These are phyloP conservation scores for Bombylius discolor DNA, from an alignment of 2,888 invertebrate species.

Conservation along the genomic window DNA sequence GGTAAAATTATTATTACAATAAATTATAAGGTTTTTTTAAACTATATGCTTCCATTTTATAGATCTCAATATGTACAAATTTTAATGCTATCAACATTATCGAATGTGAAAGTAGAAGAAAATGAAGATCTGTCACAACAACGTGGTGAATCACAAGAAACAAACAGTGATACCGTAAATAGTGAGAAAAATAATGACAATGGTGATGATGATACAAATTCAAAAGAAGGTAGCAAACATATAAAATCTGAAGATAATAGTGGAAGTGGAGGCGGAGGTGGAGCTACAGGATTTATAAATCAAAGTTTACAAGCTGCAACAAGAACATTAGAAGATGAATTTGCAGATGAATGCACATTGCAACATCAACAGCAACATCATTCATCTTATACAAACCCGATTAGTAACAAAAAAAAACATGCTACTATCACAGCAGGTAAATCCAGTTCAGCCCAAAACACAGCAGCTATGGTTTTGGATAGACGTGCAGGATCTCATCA, in stretches of 20 bases:
- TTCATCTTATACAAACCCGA: constrained; percentile 24
- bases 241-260: constrained; percentile 16
- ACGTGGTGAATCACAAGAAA: constrained; percentile 22
- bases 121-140: constrained; percentile 19
- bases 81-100: constrained; percentile 48
- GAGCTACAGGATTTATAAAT: constrained; percentile 2
- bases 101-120: constrained; percentile 25
- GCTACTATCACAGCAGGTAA: constrained; percentile 14
- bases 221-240: constrained; percentile 9
- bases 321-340: constrained; percentile 24
- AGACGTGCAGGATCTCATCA: constrained; percentile 18
- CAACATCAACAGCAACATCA: constrained; percentile 21
- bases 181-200: constrained; percentile 23
- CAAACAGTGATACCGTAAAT: constrained; percentile 36
- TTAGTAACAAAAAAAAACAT: constrained; percentile 19
- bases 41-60: neutral
- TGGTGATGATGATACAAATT: constrained; percentile 14
- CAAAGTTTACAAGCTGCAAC: constrained; percentile 34
- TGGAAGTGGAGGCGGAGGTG: constrained; percentile 12
- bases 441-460: constrained; percentile 12
- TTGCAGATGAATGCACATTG: constrained; percentile 30
- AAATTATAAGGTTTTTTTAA: neutral
- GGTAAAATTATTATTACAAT: constrained; percentile 19
- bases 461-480: constrained; percentile 29
- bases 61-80: constrained; percentile 54